Conservation (phyloP, 2,113 vertebrate species). For the Chloropsis hardwickii region DNA sequence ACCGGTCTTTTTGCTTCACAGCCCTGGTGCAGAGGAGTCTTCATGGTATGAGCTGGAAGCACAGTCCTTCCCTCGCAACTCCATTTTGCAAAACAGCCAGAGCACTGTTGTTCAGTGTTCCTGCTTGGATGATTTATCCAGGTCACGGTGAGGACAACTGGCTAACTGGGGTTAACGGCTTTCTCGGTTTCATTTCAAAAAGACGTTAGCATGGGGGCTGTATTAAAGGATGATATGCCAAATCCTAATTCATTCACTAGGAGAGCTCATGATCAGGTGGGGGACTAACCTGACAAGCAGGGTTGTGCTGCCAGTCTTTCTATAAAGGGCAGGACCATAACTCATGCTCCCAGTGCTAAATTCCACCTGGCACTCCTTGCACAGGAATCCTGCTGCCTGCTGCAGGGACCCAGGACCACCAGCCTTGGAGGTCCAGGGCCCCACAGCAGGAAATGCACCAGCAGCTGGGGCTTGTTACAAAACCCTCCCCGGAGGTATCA, state of each 20-base stretch:
- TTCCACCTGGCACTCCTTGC: constrained; percentile 44
- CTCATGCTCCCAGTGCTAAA: constrained; percentile 59
- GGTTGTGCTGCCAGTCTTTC: constrained; percentile 59
- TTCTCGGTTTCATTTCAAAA: constrained; percentile 73
- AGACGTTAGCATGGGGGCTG: constrained; percentile 72
- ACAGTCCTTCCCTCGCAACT: neutral
- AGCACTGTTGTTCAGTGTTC: neutral
- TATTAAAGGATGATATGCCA: constrained; percentile 68
- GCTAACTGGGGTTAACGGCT: constrained; percentile 77
- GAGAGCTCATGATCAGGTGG: constrained; percentile 58
- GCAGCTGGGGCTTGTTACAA: neutral
- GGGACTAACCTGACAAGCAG: constrained; percentile 63
- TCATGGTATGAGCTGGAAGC: neutral
- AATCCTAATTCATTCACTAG: constrained; percentile 71
- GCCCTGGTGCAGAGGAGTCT: neutral
- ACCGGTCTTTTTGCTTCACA: neutral
- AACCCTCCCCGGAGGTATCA: no score
- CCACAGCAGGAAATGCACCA: neutral
- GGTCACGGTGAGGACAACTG: constrained; percentile 68
- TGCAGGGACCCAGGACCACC: neutral
- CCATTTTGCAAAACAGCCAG: constrained; percentile 21
- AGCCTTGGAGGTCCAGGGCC: neutral
- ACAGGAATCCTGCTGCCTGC: constrained; percentile 24
- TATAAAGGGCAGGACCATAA: constrained; percentile 67
- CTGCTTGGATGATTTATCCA: constrained; percentile 71